These are phyloP conservation scores for Scaptomyza tumidula DNA, from an alignment of 2,888 invertebrate species.

Conservation along the genomic window DNA sequence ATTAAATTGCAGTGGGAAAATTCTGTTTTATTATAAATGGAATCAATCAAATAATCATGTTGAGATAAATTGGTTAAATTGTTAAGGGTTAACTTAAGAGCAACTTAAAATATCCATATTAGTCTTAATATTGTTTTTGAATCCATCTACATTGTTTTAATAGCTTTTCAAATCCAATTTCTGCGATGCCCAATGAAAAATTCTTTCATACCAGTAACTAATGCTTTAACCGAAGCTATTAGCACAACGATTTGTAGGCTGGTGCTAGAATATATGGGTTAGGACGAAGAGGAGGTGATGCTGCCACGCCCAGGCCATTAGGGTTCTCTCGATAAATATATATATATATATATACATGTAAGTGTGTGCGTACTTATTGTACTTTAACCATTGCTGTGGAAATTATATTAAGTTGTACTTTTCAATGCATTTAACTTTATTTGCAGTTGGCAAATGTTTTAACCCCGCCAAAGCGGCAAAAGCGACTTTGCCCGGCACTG, in stretches of 20 bases:
- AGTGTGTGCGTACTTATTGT: slow-evolving; percentile 2
- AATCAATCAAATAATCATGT: neutral
- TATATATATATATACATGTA: too few species aligned
- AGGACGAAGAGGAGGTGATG: slow-evolving; percentile 1
- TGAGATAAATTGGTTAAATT: too few species aligned
- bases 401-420: slow-evolving; percentile 75
- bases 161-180: neutral
- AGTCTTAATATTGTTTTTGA: neutral
- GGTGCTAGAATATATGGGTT: neutral
- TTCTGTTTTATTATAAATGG: neutral
- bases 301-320: slow-evolving; percentile 57
- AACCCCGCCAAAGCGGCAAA: slow-evolving; percentile 39
- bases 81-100: too few species aligned
- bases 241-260: slow-evolving; percentile 43
- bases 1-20: neutral
- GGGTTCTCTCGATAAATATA: slow-evolving; percentile 15
- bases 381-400: slow-evolving; percentile 42
- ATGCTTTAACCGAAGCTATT: slow-evolving; percentile 39
- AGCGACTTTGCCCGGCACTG: slow-evolving; percentile 44
- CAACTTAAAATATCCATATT: too few species aligned
- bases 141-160: neutral
- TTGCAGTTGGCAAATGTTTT: slow-evolving; percentile 63
- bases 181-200: too few species aligned
- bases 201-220: neutral
- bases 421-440: slow-evolving; percentile 70